Evolutionary conservation across 1,140 invertebrate species (phyloP), one percentile per base, ranked within the genome.

Genomic region (Pantala flavescens): DNA sequence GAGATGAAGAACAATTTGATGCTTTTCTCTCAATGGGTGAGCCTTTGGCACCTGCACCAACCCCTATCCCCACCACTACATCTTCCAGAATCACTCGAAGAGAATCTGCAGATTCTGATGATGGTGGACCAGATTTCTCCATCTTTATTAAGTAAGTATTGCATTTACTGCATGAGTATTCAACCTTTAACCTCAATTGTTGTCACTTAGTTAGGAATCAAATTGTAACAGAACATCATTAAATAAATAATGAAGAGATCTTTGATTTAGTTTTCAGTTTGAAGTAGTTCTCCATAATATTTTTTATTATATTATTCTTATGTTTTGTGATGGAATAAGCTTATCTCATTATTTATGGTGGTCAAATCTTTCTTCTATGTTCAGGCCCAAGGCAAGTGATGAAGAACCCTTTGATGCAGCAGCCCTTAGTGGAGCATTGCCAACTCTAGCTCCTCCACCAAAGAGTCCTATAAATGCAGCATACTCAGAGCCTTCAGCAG

Each of bases 21-120:
- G 87, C 91, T 2, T 96, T 96, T 83, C 82, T 95, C 63, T 88
- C 89, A 16, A 88, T 94, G 86, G 89, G 89, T 74, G 91, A 90
- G 55, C 91, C 91, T 71, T 82, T 84, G 16, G 83, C 85, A 10
- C 87, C 88, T 19, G 84, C 84, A 72, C 86, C 88, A 21, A 87
- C 88, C 24, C 85, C 85, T 74, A 86, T 84, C 23, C 86, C 83
- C 2, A 79, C n/a, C 2, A 3, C 71, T 72, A 9, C 71, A 11
- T 19, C 71, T 3, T 19, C 71, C 2, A 72, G 16, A 21, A 71
- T 84, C 55, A 83, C 81, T 71, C 74, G 72, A 19, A 49, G 63
- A 43, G 88, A 88, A 19, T 93, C 91, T 0, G 86, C 84, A 28
- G 93, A 94, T 76, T 94, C 92, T 11, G 88, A 91, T 55, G 90